Base-by-base conservation (phyloP, 2,113 vertebrate genomes). In the Pardalotus punctatus region DNA sequence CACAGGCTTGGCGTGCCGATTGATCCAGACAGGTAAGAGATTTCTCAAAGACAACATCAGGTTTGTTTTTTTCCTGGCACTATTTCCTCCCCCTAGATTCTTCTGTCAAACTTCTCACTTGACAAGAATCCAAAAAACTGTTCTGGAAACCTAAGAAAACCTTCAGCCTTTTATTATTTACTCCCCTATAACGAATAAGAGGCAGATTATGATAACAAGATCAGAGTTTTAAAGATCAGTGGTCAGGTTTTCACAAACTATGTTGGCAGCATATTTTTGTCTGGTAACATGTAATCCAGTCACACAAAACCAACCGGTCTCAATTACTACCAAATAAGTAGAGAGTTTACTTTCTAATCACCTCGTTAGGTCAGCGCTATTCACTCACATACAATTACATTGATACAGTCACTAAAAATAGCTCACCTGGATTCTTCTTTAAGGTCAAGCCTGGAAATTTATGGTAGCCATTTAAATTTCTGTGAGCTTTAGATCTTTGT, bases 381-480 rank as follows among this genome's bases (percentile, higher is more conserved):
- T 83, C 48, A 21, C 27, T 83, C 64, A 57, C 54, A 78, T n/a
- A 82, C 50, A 88, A 73, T 51, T 70, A 73, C 47, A 58, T n/a
- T 43, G 70, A 93, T 73, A 93, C 0, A 0, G 29, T 11, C 54
- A 70, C 85, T 90, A 91, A 92, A 91, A 96, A 88, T 71, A 96
- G 62, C 36, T 95, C 54, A 81, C 85, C 71, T 60, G 92, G 14
- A 86, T 93, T 95, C 62, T 58, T 82, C 60, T 80, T 72, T 73
- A 58, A 80, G 78, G 81, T 91, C 85, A 86, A 56, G 42, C 78
- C 42, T 80, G 14, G 67, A 82, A 88, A 61, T 12, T 62, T 36
- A 42, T 1, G 13, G 56, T 62, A 58, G 71, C 67, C 80, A 21
- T 60, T 73, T 14, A 66, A n/a, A 58, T 40, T 84, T 85, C 47